These are phyloP conservation scores for Micrastur ruficollis DNA, from an alignment of 2,797 vertebrate genomes.

Conservation along the genomic window DNA sequence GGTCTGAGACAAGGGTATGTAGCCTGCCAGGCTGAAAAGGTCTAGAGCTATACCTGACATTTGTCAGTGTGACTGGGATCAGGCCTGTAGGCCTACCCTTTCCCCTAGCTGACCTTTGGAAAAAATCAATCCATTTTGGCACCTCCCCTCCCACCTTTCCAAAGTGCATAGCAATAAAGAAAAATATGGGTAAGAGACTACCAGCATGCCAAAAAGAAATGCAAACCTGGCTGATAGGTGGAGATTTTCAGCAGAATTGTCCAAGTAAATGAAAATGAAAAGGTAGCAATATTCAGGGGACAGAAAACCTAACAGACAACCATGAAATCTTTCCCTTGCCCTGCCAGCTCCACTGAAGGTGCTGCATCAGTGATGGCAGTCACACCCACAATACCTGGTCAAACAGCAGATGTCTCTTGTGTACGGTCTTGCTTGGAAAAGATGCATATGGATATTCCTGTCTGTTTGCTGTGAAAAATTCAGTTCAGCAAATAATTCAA, in stretches of 20 bases:
- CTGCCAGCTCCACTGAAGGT: background rate
- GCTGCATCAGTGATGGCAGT: background rate
- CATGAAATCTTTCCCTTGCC: background rate
- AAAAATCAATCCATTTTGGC: background rate
- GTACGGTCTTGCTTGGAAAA: background rate
- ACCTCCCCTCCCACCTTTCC: background rate
- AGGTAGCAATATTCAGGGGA: background rate
- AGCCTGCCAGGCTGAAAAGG: background rate
- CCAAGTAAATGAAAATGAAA: background rate
- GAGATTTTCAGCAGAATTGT: background rate
- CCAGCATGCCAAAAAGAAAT: background rate
- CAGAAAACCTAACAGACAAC: background rate
- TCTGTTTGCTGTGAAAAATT: background rate
- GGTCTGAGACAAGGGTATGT: background rate
- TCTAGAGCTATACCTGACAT: background rate
- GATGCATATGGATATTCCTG: background rate
- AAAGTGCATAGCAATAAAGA: background rate
- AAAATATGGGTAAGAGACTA: background rate
- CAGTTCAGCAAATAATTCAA: background rate
- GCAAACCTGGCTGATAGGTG: background rate
- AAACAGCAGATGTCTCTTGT: background rate
- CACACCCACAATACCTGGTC: background rate
- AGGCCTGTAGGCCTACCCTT: background rate
- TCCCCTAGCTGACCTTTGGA: background rate
- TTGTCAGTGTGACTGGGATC: background rate